A percentile compares a stretch with the other conserved stretches of the same genome.
These are phyloP conservation scores for Matsumyia berberina DNA, from an alignment of 2,888 invertebrate species.

Conservation along the genomic window DNA sequence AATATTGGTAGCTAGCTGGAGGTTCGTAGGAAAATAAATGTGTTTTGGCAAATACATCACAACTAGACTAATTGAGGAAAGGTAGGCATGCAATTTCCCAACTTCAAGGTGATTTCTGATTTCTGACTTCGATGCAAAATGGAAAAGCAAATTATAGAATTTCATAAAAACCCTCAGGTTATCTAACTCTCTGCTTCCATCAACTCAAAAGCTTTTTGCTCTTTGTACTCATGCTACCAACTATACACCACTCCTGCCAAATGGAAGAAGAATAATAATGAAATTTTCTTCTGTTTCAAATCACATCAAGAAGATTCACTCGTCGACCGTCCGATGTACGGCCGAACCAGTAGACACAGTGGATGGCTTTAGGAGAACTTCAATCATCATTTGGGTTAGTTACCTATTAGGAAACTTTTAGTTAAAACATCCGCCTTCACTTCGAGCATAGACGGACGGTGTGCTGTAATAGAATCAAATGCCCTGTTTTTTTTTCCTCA, in stretches of 20 bases:
- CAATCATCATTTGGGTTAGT: conserved; percentile 67
- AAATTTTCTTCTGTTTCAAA: conserved; percentile 68
- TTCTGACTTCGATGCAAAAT: conserved; percentile 53
- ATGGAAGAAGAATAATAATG: conserved; percentile 66
- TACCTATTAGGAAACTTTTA: conserved; percentile 65
- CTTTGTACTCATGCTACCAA: conserved; percentile 40
- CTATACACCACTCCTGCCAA: conserved; percentile 30
- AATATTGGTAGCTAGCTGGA: not conserved
- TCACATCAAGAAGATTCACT: conserved; percentile 61
- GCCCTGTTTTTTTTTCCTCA: conserved; percentile 41
- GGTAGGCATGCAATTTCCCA: not conserved
- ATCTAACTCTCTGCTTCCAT: conserved; percentile 34
- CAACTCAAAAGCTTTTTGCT: conserved; percentile 30
- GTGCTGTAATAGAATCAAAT: conserved; percentile 58
- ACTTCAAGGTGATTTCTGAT: conserved; percentile 30
- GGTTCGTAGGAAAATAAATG: not conserved
- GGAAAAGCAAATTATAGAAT: conserved; percentile 55
- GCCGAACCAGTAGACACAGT: not conserved
- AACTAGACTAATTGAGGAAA: not conserved
- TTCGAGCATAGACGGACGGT: conserved; percentile 28
- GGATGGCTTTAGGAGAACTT: conserved; percentile 54
- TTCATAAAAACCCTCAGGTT: conserved; percentile 42
- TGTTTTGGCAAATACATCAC: too few species aligned
- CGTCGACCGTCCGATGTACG: conserved; percentile 28
- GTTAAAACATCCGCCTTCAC: conserved; percentile 54